A percentile compares a stretch with the other conserved stretches of the same genome.
These are phyloP conservation scores for Drosophila lacertosa DNA, from an alignment of 1,140 invertebrate genomes.

Conservation along the genomic window DNA sequence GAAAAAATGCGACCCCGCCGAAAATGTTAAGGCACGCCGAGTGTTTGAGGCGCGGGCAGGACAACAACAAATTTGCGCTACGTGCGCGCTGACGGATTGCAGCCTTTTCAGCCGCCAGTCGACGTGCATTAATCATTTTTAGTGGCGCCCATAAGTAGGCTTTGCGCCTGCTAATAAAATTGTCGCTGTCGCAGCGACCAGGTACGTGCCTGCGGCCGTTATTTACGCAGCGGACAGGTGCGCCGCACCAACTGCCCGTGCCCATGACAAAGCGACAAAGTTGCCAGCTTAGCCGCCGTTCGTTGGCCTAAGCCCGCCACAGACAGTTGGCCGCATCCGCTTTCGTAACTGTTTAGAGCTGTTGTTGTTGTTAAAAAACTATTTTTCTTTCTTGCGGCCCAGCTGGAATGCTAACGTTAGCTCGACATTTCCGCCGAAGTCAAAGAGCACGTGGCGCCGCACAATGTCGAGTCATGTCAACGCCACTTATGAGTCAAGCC, in stretches of 20 bases:
- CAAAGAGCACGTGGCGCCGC: slow-evolving; percentile 22
- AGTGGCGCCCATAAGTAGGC: slow-evolving; percentile 81
- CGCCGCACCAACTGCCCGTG: slow-evolving; percentile 53
- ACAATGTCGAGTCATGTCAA: slow-evolving; percentile 43
- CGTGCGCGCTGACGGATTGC: slow-evolving; percentile 78
- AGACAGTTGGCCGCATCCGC: slow-evolving; percentile 39
- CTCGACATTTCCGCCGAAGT: slow-evolving; percentile 3
- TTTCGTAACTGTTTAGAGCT: slow-evolving; percentile 48
- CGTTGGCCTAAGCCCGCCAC: slow-evolving; percentile 32
- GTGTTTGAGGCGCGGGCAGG: background rate
- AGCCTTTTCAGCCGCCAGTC: slow-evolving; percentile 75
- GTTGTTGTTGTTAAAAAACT: slow-evolving; percentile 79
- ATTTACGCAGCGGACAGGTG: slow-evolving; percentile 46
- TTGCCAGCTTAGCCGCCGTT: slow-evolving; percentile 55
- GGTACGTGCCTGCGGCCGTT: slow-evolving; percentile 59
- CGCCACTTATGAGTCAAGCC: slow-evolving; percentile 16
- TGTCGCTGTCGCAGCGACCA: slow-evolving; percentile 52
- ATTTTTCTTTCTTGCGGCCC: slow-evolving; percentile 70
- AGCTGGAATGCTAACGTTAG: slow-evolving; percentile 3
- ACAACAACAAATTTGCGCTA: slow-evolving; percentile 71
- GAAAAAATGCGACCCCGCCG: slow-evolving; percentile 56
- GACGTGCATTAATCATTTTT: slow-evolving; percentile 80
- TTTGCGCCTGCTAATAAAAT: slow-evolving; percentile 78
- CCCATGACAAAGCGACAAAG: slow-evolving; percentile 80
- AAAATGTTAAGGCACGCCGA: no score